Percentiles rank a stretch among this genome's conserved stretches.
Evolutionary conservation across 2,888 invertebrate genomes (phyloP).

Genomic region (Hypercompe scribonia): DNA sequence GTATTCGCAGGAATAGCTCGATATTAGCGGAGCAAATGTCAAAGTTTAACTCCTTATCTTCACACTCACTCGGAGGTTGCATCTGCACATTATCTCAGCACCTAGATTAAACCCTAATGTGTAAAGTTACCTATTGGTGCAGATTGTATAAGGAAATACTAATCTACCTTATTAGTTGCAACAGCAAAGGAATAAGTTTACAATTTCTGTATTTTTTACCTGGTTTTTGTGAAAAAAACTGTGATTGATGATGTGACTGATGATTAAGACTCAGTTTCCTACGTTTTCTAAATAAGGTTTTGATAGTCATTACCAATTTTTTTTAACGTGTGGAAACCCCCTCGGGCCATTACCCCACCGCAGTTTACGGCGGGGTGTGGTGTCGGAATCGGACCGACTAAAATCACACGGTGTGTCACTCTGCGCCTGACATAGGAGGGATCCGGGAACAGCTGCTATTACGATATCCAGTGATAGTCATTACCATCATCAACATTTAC

Average conservation of each 20-base stretch:
- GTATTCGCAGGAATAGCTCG: background rate
- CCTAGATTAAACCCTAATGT: background rate
- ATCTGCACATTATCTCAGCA: conserved; percentile 9
- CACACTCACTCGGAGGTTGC: background rate
- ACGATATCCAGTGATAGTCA: too few species aligned
- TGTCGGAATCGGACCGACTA: too few species aligned
- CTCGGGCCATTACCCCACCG: too few species aligned
- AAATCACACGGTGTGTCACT: too few species aligned
- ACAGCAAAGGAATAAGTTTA: background rate
- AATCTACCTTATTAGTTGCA: background rate
- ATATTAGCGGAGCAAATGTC: background rate
- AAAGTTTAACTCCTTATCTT: conserved; percentile 9
- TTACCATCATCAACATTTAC: too few species aligned
- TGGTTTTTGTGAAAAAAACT: background rate
- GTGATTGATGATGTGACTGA: too few species aligned
- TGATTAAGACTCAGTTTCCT: background rate
- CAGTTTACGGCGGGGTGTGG: too few species aligned
- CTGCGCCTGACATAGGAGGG: too few species aligned
- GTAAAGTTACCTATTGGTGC: background rate
- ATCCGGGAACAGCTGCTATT: too few species aligned
- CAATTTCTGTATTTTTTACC: background rate
- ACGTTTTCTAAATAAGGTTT: background rate
- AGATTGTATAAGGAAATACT: background rate
- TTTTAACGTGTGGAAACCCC: too few species aligned
- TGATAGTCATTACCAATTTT: too few species aligned